These are phyloP conservation scores for Tichodroma muraria DNA, from an alignment of 2,113 vertebrate genomes.

Conservation along the genomic window DNA sequence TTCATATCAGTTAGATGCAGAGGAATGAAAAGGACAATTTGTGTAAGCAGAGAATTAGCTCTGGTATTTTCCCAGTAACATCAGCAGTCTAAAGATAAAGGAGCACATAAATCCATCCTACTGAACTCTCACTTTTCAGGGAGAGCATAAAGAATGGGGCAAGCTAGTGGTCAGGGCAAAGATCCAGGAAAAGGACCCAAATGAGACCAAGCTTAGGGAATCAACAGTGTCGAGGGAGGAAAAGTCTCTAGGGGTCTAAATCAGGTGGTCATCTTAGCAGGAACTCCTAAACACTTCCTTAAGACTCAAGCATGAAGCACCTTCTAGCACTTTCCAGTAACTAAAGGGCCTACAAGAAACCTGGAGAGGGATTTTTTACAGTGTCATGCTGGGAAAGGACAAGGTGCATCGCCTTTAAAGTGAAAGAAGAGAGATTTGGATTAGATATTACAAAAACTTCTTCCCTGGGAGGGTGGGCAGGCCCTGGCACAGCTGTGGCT, in stretches of 20 bases:
- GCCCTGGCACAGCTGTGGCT: neutral
- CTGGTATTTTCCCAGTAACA: neutral
- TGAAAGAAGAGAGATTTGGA: neutral
- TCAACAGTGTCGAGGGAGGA: neutral
- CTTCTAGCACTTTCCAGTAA: neutral
- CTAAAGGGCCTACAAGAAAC: neutral
- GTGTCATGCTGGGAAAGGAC: neutral
- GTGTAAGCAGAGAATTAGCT: neutral
- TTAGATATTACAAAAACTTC: neutral
- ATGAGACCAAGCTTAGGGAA: neutral
- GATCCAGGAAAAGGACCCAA: neutral
- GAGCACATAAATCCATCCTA: neutral
- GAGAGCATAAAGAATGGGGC: neutral
- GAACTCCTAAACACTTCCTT: neutral
- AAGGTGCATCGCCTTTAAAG: too few species aligned
- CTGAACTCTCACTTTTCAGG: neutral
- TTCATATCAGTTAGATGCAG: neutral
- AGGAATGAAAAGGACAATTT: neutral
- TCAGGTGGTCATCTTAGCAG: neutral
- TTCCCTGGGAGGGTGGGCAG: accelerated
- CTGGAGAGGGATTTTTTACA: accelerated
- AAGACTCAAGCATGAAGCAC: neutral
- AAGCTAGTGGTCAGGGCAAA: neutral
- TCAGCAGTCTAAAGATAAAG: neutral
- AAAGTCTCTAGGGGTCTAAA: neutral